These are phyloP conservation scores for Aplodontia rufa DNA, from an alignment of 2,113 vertebrate species.

Conservation along the genomic window DNA sequence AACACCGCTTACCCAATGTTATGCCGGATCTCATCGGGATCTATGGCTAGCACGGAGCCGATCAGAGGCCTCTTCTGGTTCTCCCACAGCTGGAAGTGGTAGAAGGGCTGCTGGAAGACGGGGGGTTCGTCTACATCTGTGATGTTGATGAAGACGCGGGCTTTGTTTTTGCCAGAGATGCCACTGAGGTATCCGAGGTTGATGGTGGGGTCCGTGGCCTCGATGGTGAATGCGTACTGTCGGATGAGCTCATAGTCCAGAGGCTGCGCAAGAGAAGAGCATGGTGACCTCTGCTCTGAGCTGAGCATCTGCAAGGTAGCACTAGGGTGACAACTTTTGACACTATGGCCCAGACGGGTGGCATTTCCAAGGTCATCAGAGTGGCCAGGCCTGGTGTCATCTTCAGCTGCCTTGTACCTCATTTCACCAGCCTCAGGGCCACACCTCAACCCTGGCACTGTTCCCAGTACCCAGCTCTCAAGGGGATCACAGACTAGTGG, in stretches of 20 bases:
- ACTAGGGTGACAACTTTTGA: background rate
- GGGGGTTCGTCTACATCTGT: slow-evolving; percentile 94
- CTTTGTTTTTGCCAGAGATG: slow-evolving; percentile 70
- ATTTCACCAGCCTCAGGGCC: background rate
- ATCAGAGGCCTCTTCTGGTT: slow-evolving; percentile 83
- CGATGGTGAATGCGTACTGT: slow-evolving; percentile 83
- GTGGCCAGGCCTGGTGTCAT: background rate
- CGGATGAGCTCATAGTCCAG: slow-evolving; percentile 90
- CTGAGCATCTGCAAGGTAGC: background rate
- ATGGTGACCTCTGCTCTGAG: background rate
- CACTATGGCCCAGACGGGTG: background rate
- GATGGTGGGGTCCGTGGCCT: slow-evolving; percentile 85
- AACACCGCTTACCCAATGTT: slow-evolving; percentile 86
- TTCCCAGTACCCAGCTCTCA: background rate
- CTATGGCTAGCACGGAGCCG: slow-evolving; percentile 86
- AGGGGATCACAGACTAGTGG: background rate
- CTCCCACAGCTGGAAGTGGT: slow-evolving; percentile 89
- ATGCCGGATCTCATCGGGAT: slow-evolving; percentile 86
- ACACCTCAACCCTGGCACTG: background rate
- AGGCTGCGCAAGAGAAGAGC: slow-evolving; percentile 79
- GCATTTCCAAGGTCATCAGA: background rate
- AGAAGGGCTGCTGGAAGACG: slow-evolving; percentile 84
- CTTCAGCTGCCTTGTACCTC: background rate
- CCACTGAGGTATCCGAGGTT: slow-evolving; percentile 76
- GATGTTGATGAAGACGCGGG: slow-evolving; percentile 86